Conservation (phyloP, 2,113 vertebrate genomes). For the Jaculus jaculus region DNA sequence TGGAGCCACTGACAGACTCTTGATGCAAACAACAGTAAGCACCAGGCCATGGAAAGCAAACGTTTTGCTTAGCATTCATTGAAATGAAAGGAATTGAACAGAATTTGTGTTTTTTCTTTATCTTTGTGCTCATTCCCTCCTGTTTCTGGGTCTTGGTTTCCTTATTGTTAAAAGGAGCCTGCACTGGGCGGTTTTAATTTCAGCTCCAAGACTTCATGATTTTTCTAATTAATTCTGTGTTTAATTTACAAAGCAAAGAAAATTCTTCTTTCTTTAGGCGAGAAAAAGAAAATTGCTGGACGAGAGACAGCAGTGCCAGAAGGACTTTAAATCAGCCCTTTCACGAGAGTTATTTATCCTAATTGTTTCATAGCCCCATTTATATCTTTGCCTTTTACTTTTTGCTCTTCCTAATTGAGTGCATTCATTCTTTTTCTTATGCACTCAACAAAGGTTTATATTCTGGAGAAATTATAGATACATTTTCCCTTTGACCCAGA, state of each 20-base stretch:
- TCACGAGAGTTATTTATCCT: constrained; percentile 29
- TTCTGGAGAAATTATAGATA: constrained; percentile 54
- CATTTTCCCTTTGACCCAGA: constrained; percentile 31
- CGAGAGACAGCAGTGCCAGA: background rate
- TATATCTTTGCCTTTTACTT: constrained; percentile 64
- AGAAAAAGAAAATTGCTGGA: constrained; percentile 33
- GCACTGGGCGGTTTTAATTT: background rate
- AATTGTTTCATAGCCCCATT: constrained; percentile 55
- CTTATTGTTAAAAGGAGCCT: background rate
- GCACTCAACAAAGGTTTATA: constrained; percentile 38
- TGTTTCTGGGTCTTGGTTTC: background rate
- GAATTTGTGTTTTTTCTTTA: constrained; percentile 9
- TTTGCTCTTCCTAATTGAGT: constrained; percentile 57
- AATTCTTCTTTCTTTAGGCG: constrained; percentile 6
- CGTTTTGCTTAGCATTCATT: background rate
- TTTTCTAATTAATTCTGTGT: constrained; percentile 38
- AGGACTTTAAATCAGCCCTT: constrained; percentile 18
- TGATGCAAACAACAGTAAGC: background rate
- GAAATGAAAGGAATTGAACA: background rate
- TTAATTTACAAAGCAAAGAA: constrained; percentile 58
- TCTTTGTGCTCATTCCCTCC: background rate
- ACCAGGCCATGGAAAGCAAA: background rate
- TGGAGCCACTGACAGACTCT: background rate
- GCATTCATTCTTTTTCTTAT: constrained; percentile 44
- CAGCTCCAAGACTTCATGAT: constrained; percentile 37